Evolutionary conservation across 2,797 vertebrate genomes (phyloP).

Genomic region (Oreonectes daqikongensis): DNA sequence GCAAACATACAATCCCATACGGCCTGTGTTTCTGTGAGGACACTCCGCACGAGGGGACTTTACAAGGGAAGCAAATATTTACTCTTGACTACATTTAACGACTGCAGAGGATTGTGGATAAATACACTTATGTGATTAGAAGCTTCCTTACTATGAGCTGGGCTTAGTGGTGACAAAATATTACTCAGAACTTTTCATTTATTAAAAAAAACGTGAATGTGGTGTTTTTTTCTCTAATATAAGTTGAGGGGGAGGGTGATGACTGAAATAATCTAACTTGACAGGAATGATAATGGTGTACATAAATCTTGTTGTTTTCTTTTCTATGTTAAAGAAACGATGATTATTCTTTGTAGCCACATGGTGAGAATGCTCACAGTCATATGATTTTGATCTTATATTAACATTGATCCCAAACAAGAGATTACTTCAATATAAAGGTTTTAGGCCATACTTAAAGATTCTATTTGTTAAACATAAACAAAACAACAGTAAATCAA

Average conservation of each 20-base stretch:
- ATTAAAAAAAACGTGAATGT: conserved; percentile 11
- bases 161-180: conserved; percentile 9
- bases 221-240: conserved; percentile 50
- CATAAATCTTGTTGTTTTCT: conserved; percentile 44
- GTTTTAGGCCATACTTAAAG: neutral
- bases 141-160: conserved; percentile 31
- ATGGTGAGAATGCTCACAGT: conserved; percentile 25
- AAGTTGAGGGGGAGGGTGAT: conserved; percentile 7
- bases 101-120: conserved; percentile 42
- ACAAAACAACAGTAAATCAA: too few species aligned
- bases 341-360: neutral
- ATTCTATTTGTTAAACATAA: neutral
- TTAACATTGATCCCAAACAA: conserved; percentile 5
- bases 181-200: conserved; percentile 12
- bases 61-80: conserved; percentile 75
- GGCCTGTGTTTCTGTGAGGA: conserved; percentile 64
- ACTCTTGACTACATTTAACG: conserved; percentile 55
- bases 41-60: conserved; percentile 67
- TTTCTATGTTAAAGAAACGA: conserved; percentile 44
- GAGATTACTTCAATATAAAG: neutral
- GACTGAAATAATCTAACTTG: conserved; percentile 37
- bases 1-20: conserved; percentile 62
- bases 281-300: conserved; percentile 45
- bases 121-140: conserved; percentile 51
- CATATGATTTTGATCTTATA: conserved; percentile 14